phyloP scores from a whole-genome alignment of 2,113 vertebrate species.

The Cercocebus atys region DNA sequence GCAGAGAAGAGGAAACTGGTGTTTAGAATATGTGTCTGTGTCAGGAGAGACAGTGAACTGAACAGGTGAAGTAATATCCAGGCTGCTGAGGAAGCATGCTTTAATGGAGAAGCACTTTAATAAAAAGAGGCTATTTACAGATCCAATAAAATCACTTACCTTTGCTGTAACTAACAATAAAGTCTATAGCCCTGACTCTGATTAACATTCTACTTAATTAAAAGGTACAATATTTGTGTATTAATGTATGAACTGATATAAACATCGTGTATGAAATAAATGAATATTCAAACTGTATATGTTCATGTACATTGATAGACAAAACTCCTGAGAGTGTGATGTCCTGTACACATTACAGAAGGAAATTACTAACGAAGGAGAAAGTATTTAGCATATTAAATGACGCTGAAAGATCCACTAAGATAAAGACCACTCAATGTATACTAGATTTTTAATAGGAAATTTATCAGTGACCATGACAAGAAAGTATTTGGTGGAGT shows the following conservation, averaged over 20 bases:
- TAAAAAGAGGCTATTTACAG: background rate
- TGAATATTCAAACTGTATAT: constrained; percentile 9
- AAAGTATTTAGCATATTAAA: background rate
- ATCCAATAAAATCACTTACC: background rate
- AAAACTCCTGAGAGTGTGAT: background rate
- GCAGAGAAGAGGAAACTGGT: background rate
- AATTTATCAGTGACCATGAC: background rate
- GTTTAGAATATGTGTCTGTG: background rate
- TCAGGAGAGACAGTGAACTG: background rate
- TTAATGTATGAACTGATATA: background rate
- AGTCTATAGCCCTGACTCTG: background rate
- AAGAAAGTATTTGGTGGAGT: background rate
- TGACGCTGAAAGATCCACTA: background rate
- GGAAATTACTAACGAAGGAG: background rate
- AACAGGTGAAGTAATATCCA: background rate
- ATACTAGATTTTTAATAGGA: background rate
- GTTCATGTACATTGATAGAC: background rate
- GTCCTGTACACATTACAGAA: background rate
- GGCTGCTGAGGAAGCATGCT: background rate
- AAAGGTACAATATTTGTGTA: background rate
- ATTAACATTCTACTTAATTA: constrained; percentile 8
- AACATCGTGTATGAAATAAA: constrained; percentile 45
- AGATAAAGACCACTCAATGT: background rate
- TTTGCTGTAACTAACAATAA: background rate
- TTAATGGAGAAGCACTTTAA: background rate